Percentiles rank a stretch among this genome's conserved stretches.
Conservation (phyloP, 2,797 vertebrate genomes). For the Rhynchonycteris naso region DNA sequence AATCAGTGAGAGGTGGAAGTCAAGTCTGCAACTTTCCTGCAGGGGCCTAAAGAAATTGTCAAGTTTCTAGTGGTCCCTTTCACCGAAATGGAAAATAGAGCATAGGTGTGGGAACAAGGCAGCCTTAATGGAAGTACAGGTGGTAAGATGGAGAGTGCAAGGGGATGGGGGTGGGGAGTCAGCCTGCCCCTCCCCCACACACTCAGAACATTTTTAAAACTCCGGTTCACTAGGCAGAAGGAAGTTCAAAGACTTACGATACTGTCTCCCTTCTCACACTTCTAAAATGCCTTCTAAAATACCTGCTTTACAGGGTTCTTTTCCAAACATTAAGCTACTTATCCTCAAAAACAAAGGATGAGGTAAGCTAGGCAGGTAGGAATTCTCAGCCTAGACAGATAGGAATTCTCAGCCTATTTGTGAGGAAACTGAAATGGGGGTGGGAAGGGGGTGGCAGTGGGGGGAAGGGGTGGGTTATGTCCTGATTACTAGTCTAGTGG, state of each 20-base stretch:
- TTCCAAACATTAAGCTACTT: conserved; percentile 29
- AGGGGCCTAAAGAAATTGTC: background rate
- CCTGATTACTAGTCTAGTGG: background rate
- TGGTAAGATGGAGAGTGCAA: background rate
- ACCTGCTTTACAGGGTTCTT: background rate
- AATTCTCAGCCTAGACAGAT: background rate
- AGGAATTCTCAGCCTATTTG: background rate
- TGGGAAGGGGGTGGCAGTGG: background rate
- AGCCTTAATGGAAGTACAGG: background rate
- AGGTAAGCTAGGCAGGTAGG: background rate
- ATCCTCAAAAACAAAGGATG: conserved; percentile 6
- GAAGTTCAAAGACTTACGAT: background rate
- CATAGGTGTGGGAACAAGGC: background rate
- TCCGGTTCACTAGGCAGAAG: background rate
- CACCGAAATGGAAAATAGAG: background rate
- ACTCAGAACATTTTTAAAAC: background rate
- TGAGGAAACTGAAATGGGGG: background rate
- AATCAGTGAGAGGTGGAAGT: background rate
- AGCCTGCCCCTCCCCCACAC: background rate
- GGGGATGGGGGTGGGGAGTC: background rate
- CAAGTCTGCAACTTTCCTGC: background rate
- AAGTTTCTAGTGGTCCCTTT: background rate
- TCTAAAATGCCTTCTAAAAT: conserved; percentile 10
- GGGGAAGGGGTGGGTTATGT: background rate
- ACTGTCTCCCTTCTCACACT: background rate